Percentiles rank a stretch among this genome's conserved stretches.
These are phyloP conservation scores for Torymus tubicola DNA, from an alignment of 2,888 invertebrate species.

Conservation along the genomic window DNA sequence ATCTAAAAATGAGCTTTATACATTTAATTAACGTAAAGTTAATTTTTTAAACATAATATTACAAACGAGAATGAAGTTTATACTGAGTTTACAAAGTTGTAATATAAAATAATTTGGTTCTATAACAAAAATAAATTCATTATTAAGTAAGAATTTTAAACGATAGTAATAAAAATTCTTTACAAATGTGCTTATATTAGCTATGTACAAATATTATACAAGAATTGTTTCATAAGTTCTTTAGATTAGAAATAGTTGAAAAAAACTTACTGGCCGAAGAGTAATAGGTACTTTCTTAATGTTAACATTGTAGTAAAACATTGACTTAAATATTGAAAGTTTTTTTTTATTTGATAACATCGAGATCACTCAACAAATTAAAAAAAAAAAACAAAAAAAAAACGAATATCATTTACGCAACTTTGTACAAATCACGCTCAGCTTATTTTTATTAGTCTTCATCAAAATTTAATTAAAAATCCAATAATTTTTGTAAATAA, in stretches of 20 bases:
- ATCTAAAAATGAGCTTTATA: constrained; percentile 42
- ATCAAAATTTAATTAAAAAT: constrained; percentile 29
- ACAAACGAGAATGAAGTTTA: constrained; percentile 21
- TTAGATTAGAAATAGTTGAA: constrained; percentile 43
- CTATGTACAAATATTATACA: constrained; percentile 59
- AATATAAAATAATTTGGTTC: constrained; percentile 38
- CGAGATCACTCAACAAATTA: constrained; percentile 47
- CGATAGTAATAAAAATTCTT: constrained; percentile 44
- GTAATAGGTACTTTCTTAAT: constrained; percentile 53
- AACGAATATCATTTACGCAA: constrained; percentile 42
- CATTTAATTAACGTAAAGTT: constrained; percentile 27
- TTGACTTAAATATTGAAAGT: constrained; percentile 43
- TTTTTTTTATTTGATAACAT: constrained; percentile 45
- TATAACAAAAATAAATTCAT: constrained; percentile 42
- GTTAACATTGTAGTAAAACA: constrained; percentile 48
- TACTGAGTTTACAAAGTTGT: constrained; percentile 40
- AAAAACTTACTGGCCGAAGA: constrained; percentile 46
- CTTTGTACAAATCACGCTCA: constrained; percentile 51
- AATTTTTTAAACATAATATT: constrained; percentile 9
- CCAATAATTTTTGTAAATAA: constrained; percentile 54
- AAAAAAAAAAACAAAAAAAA: not conserved
- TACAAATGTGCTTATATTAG: constrained; percentile 44
- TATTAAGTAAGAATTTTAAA: constrained; percentile 35
- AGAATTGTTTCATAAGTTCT: constrained; percentile 46
- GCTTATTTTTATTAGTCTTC: constrained; percentile 30